These are phyloP conservation scores for Prorops nasuta DNA, from an alignment of 1,140 invertebrate species.

Conservation along the genomic window DNA sequence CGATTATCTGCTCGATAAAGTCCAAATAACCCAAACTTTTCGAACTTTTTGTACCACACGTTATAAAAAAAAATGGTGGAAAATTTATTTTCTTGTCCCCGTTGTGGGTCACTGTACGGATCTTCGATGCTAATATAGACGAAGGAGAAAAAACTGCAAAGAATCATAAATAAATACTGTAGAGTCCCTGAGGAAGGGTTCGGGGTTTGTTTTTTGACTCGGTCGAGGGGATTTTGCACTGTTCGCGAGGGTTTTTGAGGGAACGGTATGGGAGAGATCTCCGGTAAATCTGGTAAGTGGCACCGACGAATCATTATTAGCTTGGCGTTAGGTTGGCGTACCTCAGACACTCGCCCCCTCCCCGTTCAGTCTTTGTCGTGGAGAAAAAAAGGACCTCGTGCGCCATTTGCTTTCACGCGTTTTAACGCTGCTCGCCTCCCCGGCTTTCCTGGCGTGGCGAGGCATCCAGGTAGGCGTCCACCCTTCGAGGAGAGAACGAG, in stretches of 20 bases:
- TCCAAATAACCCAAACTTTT: no score
- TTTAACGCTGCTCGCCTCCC: constrained; percentile 16
- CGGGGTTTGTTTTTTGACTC: not conserved
- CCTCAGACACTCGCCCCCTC: not conserved
- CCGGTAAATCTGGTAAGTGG: not conserved
- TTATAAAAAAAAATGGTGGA: no score
- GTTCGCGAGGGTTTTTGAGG: no score
- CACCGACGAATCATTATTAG: constrained; percentile 1
- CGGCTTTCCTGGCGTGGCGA: not conserved
- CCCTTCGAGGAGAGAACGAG: not conserved
- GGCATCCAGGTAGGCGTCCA: not conserved
- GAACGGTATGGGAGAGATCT: no score
- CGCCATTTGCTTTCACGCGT: constrained; percentile 36
- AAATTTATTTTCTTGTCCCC: no score
- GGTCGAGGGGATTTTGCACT: no score
- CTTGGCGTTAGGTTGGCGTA: not conserved
- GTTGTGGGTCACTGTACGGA: no score
- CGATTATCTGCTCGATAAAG: no score
- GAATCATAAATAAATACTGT: no score
- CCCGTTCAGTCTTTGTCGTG: not conserved
- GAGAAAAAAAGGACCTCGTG: constrained; percentile 17
- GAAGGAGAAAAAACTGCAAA: no score
- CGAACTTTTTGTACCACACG: no score
- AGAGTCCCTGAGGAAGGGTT: not conserved
- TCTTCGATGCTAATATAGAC: no score